Conservation (phyloP, 2,797 vertebrate species). For the Acanthopagrus latus region DNA sequence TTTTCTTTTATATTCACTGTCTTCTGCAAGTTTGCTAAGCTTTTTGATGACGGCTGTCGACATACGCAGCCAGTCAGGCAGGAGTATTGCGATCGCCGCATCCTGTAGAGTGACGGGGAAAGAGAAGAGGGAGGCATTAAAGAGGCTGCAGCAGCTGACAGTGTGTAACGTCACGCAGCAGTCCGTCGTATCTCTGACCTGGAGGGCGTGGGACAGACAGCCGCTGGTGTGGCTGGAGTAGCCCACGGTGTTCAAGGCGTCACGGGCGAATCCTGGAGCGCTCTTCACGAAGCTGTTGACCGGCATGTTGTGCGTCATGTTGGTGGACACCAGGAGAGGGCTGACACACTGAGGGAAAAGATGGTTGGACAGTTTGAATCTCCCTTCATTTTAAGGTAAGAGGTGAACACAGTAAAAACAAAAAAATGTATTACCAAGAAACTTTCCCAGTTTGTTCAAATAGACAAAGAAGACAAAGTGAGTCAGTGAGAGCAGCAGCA, state of each 20-base stretch:
- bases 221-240: constrained; percentile 84
- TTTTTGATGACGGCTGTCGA: constrained; percentile 70
- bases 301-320: constrained; percentile 74
- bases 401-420: too few relatives aligned
- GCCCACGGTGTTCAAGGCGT: constrained; percentile 88
- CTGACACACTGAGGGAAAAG: constrained; percentile 79
- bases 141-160: not conserved
- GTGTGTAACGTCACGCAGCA: not conserved
- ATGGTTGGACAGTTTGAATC: not conserved
- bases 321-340: constrained; percentile 84
- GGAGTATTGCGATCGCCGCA: constrained; percentile 62
- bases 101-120: constrained; percentile 59
- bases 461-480: not conserved
- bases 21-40: not conserved
- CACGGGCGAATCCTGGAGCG: constrained; percentile 70
- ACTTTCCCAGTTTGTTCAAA: too few relatives aligned
- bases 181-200: constrained; percentile 75
- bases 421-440: too few relatives aligned
- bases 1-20: not conserved
- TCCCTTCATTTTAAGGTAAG: not conserved
- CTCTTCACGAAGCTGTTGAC: constrained; percentile 73
- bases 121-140: constrained; percentile 3
- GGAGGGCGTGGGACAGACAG: constrained; percentile 84
- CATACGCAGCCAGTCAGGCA: constrained; percentile 81
- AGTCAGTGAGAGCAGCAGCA: not conserved